These are phyloP conservation scores for Galaxias olidus DNA, from an alignment of 2,797 vertebrate genomes.

Conservation along the genomic window DNA sequence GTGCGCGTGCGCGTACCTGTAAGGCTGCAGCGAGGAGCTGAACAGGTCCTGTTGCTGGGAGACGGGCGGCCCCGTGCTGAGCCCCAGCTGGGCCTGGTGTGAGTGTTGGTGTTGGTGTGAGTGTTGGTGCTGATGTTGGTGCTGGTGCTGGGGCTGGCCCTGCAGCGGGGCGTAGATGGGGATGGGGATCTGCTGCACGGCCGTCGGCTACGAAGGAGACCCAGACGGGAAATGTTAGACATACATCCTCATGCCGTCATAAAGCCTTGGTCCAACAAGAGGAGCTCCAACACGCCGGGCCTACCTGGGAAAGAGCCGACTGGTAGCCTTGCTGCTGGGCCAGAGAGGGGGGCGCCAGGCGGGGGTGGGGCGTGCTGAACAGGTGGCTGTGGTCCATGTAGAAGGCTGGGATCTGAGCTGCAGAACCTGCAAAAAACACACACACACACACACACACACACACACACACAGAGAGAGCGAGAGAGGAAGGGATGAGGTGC, in stretches of 20 bases:
- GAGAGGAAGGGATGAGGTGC: no score
- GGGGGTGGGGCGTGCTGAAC: slow-evolving; percentile 92
- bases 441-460: slow-evolving; percentile 22
- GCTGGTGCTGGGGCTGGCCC: slow-evolving; percentile 86
- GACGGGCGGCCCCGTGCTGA: slow-evolving; percentile 87
- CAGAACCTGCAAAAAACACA: slow-evolving; percentile 68
- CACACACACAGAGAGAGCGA: background rate
- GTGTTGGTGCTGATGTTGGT: slow-evolving; percentile 71
- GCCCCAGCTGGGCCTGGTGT: slow-evolving; percentile 91
- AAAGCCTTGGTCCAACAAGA: background rate
- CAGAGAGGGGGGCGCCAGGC: slow-evolving; percentile 91
- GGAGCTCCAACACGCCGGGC: no score
- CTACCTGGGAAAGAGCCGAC: slow-evolving; percentile 97
- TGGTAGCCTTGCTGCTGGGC: slow-evolving; percentile 97
- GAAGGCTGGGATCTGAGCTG: slow-evolving; percentile 96
- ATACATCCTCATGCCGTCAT: background rate
- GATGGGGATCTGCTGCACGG: slow-evolving; percentile 97
- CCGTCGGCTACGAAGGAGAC: slow-evolving; percentile 76
- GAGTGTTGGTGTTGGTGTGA: slow-evolving; percentile 69
- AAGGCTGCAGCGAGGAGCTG: slow-evolving; percentile 92
- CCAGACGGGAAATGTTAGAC: background rate
- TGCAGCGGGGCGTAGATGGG: slow-evolving; percentile 97
- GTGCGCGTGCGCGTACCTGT: slow-evolving; percentile 75
- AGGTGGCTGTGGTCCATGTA: slow-evolving; percentile 99
- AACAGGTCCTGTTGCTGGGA: slow-evolving; percentile 97